Evolutionary conservation across 2,888 invertebrate species (phyloP), one percentile per base, ranked within the genome.

Genomic region (Thymelicus lineola): DNA sequence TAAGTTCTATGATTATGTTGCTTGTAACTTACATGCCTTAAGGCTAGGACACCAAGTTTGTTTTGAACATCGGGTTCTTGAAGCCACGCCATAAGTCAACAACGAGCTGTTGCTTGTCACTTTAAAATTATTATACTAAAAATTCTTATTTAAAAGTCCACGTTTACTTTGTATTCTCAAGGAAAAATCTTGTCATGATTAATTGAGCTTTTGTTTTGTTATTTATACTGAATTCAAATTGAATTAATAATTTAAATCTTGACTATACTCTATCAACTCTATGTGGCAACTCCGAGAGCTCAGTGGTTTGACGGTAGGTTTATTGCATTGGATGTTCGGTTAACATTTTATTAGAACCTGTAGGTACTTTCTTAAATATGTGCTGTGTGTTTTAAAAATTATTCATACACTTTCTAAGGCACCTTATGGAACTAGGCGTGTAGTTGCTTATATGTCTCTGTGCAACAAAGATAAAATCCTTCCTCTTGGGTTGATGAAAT

Each of bases 1-100:
- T 91, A 91, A 93, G 87, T 90, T 91, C 85, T 85, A 85, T 86
- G 88, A 90, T 89, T 89, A 90, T 87, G 85, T 82, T 86, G 78
- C 80, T 80, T 79, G 84, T 82, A 85, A 81, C 81, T 75, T 82
- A 83, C 84, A 79, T 78, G 89, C 89, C 90, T 86, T 73, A 71
- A 75, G 89, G 91, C 89, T 82, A 81, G 77, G 78, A 81, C 79
- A 77, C 77, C 77, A 79, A 81, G 79, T 81, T 82, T 85, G 81
- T 86, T 76, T 77, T 88, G 84, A 77, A 77, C 78, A 75, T 83
- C 84, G 84, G 89, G 85, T 86, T 84, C 87, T 89, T 83, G 75
- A 77, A 84, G 86, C 84, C 85, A 82, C 80, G n/a, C n/a, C 57
- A 53, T 53, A 53, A 53, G 53, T 53, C 53, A 53, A 57, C 36